Evolutionary conservation across 2,113 vertebrate genomes (phyloP).

Genomic region (Pungitius pungitius): DNA sequence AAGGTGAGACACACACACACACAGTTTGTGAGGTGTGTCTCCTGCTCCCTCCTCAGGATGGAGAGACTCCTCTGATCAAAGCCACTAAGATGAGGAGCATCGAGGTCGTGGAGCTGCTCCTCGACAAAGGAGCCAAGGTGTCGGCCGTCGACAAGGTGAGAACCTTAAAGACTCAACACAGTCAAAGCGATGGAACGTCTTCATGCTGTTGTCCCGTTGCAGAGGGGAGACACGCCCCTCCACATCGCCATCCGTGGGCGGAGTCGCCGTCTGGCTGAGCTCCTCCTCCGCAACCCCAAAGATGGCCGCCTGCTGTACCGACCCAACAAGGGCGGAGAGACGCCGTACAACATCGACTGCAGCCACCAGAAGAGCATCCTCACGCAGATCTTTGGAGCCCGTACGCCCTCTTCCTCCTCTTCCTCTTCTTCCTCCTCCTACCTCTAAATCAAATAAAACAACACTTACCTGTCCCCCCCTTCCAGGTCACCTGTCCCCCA

Average conservation of each 20-base stretch:
- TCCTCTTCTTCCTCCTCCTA: too few relatives aligned
- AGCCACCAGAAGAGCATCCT: constrained; percentile 99
- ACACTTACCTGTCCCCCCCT: not conserved
- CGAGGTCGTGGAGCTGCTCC: constrained; percentile 94
- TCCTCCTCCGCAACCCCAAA: constrained; percentile 95
- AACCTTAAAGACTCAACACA: not conserved
- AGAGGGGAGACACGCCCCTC: constrained; percentile 97
- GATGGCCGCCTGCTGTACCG: constrained; percentile 95
- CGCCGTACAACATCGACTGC: constrained; percentile 98
- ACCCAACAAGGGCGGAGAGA: constrained; percentile 96
- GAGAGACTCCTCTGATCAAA: constrained; percentile 95
- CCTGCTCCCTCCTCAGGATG: constrained; percentile 82
- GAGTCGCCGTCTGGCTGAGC: constrained; percentile 93
- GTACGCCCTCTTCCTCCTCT: constrained; percentile 75
- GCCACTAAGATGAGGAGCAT: constrained; percentile 99
- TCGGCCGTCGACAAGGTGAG: constrained; percentile 93
- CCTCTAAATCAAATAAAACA: too few relatives aligned
- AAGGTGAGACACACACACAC: too few relatives aligned
- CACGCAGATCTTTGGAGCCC: constrained; percentile 97
- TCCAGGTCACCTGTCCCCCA: constrained; percentile 95
- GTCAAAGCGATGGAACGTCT: not conserved
- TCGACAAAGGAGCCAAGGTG: constrained; percentile 97
- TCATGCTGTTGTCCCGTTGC: constrained; percentile 30
- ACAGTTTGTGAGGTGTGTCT: not conserved
- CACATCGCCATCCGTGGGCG: constrained; percentile 96